Evolutionary conservation across 2,888 invertebrate genomes (phyloP).

Genomic region (Unio delphinus): DNA sequence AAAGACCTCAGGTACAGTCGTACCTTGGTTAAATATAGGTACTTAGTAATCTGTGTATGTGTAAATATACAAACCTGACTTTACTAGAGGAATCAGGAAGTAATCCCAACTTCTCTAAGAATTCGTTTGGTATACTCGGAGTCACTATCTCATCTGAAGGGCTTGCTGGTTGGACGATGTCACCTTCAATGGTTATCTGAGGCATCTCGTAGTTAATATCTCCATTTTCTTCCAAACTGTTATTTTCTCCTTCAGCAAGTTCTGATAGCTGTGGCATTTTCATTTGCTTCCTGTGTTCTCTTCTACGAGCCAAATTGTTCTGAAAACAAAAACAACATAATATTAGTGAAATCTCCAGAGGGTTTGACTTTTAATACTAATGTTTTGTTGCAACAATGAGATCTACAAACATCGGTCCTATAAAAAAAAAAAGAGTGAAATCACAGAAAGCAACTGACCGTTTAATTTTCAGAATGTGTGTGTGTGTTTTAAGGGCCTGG

Average conservation of each 20-base stretch:
- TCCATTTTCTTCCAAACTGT: not conserved
- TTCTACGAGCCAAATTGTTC: constrained; percentile 59
- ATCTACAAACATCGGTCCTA: too few relatives aligned
- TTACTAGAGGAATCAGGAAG: constrained; percentile 19
- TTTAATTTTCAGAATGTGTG: too few relatives aligned
- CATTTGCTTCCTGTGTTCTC: constrained; percentile 55
- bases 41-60: too few relatives aligned
- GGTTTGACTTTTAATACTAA: too few relatives aligned
- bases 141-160: constrained; percentile 38
- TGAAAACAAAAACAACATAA: constrained; percentile 29
- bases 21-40: too few relatives aligned
- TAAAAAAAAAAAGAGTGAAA: too few relatives aligned
- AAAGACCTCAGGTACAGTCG: too few relatives aligned
- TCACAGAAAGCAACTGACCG: too few relatives aligned
- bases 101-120: constrained; percentile 49
- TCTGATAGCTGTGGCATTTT: constrained; percentile 62
- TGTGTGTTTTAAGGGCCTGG: too few relatives aligned
- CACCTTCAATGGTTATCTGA: constrained; percentile 3
- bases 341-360: not conserved
- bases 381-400: too few relatives aligned
- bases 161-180: constrained; percentile 3
- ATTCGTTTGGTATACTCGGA: constrained; percentile 54
- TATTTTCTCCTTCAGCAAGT: constrained; percentile 36
- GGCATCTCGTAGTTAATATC: constrained; percentile 11
- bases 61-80: not conserved